Evolutionary conservation across 2,797 vertebrate genomes (phyloP).

Genomic region (Erithacus rubecula): DNA sequence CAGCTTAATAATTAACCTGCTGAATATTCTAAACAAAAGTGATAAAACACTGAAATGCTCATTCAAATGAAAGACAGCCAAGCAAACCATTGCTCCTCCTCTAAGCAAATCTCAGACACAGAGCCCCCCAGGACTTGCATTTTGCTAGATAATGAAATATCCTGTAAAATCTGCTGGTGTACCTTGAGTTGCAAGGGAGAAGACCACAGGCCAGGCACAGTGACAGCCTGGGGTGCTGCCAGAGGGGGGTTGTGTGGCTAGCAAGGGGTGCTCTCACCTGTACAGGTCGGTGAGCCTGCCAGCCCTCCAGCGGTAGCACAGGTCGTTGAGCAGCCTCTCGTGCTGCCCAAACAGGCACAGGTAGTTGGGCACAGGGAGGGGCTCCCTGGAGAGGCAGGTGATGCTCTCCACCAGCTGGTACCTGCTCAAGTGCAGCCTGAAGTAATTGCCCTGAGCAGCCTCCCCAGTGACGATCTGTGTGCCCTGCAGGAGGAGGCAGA

Average conservation of each 20-base stretch:
- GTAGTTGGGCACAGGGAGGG: constrained; percentile 86
- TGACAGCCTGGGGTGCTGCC: neutral
- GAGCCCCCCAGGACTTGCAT: neutral
- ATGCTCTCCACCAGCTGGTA: constrained; percentile 81
- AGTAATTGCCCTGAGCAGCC: constrained; percentile 82
- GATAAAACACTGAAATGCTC: neutral
- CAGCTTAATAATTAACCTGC: neutral
- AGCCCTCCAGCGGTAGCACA: constrained; percentile 74
- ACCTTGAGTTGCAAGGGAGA: neutral
- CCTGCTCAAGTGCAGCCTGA: constrained; percentile 80
- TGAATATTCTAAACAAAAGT: neutral
- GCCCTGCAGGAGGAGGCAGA: constrained; percentile 72
- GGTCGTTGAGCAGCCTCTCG: constrained; percentile 86
- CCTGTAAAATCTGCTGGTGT: neutral
- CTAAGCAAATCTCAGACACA: neutral
- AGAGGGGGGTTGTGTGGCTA: neutral
- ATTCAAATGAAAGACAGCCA: neutral
- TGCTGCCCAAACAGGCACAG: constrained; percentile 87
- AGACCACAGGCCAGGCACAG: neutral
- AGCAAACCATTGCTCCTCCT: neutral
- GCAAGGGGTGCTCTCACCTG: constrained; percentile 76
- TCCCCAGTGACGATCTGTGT: constrained; percentile 80
- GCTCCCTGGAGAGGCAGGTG: constrained; percentile 85
- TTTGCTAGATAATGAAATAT: neutral
- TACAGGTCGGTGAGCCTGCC: constrained; percentile 85